These are phyloP conservation scores for Alentia gelatinosa DNA, from an alignment of 2,888 invertebrate genomes.

Conservation along the genomic window DNA sequence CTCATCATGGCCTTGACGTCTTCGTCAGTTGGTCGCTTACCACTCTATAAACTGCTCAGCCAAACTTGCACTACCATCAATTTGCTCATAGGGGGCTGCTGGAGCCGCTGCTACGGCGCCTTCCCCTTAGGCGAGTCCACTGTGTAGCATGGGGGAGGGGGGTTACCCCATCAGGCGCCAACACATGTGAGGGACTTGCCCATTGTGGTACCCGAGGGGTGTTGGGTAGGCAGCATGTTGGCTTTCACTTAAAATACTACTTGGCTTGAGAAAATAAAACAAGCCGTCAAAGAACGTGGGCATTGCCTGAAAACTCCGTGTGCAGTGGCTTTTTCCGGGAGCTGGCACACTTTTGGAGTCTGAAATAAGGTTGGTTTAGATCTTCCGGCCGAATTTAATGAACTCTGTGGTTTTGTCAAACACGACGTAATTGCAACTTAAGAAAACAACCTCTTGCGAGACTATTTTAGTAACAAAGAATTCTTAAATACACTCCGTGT, in stretches of 20 bases:
- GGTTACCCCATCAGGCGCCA: too few relatives aligned
- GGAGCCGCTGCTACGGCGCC: not conserved
- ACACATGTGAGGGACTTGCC: not conserved
- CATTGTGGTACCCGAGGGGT: not conserved
- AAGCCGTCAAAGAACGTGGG: not conserved
- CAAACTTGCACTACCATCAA: slow-evolving; percentile 40
- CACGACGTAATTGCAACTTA: too few relatives aligned
- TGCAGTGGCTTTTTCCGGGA: not conserved
- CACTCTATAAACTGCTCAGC: slow-evolving; percentile 32
- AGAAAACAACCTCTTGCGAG: too few relatives aligned
- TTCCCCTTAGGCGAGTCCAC: slow-evolving; percentile 19
- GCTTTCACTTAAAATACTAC: not conserved
- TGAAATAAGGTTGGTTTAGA: not conserved
- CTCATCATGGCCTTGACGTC: not conserved
- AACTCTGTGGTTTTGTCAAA: not conserved
- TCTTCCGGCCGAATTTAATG: not conserved
- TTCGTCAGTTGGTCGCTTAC: not conserved
- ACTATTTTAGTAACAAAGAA: too few relatives aligned
- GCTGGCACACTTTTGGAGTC: not conserved
- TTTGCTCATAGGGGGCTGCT: not conserved
- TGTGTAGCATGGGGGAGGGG: too few relatives aligned
- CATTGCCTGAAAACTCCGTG: not conserved
- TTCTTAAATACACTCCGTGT: too few relatives aligned
- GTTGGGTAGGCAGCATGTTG: not conserved
- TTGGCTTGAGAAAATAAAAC: not conserved